Evolutionary conservation across 2,888 invertebrate species (phyloP).

Genomic region (Stegana nigrithorax): DNA sequence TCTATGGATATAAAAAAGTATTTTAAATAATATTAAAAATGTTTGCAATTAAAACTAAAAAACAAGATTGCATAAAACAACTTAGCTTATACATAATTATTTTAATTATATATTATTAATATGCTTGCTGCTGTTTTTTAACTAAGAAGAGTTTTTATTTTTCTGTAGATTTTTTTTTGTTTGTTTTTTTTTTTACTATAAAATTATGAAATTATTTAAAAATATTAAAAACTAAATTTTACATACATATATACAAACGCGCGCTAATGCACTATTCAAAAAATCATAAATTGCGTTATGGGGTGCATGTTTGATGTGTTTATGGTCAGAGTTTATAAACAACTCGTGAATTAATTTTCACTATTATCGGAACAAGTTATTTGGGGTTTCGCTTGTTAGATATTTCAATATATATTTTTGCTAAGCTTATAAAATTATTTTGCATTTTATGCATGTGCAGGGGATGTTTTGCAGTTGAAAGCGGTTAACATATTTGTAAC

Average conservation of each 20-base stretch:
- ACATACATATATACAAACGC: slow-evolving; percentile 33
- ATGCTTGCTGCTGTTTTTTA: too few relatives aligned
- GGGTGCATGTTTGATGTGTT: background rate
- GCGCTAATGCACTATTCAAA: background rate
- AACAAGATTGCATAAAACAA: slow-evolving; percentile 41
- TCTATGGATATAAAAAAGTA: slow-evolving; percentile 33
- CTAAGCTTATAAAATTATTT: too few relatives aligned
- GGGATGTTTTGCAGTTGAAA: too few relatives aligned
- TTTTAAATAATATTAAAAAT: slow-evolving; percentile 35
- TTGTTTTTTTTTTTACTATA: background rate
- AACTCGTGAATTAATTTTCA: too few relatives aligned
- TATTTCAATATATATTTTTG: too few relatives aligned
- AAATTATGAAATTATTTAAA: background rate
- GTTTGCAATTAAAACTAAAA: slow-evolving; percentile 51
- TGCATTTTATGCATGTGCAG: too few relatives aligned
- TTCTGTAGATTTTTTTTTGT: background rate
- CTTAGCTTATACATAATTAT: slow-evolving; percentile 4
- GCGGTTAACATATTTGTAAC: too few relatives aligned
- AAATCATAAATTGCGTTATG: background rate
- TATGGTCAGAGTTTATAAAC: too few relatives aligned
- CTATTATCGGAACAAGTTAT: too few relatives aligned
- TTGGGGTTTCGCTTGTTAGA: too few relatives aligned
- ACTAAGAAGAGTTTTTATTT: too few relatives aligned
- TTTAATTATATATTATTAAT: background rate
- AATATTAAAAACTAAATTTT: slow-evolving; percentile 16